A percentile compares a stretch with the other conserved stretches of the same genome.
These are phyloP conservation scores for Stegana nigrithorax DNA, from an alignment of 2,888 invertebrate genomes.

Conservation along the genomic window DNA sequence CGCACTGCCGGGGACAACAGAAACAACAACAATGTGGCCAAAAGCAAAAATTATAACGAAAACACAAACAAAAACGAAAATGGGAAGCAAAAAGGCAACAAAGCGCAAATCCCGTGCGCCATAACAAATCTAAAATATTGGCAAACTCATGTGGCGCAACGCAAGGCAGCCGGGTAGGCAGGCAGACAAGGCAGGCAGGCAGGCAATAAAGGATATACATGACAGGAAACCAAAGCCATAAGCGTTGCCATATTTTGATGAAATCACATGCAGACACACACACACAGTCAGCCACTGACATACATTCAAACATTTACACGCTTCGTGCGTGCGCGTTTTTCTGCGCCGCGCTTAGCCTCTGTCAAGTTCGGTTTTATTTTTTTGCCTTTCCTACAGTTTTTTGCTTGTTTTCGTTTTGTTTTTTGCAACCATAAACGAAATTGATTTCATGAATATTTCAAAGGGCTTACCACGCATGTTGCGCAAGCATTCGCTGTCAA, in stretches of 20 bases:
- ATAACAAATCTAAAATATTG: slow-evolving; percentile 1
- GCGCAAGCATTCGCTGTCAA: too few species aligned
- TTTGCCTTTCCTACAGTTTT: background rate
- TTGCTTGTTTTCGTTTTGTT: background rate
- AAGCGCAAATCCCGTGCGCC: background rate
- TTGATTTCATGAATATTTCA: slow-evolving; percentile 62
- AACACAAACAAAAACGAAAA: background rate
- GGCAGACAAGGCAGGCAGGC: slow-evolving; percentile 21
- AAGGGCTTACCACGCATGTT: slow-evolving; percentile 35
- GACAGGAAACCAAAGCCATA: slow-evolving; percentile 25
- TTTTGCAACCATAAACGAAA: slow-evolving; percentile 39
- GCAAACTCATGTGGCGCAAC: background rate
- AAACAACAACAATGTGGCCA: slow-evolving; percentile 1
- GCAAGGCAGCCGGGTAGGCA: slow-evolving; percentile 21
- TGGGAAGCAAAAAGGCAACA: background rate
- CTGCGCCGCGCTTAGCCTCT: too few species aligned
- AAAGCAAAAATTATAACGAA: background rate
- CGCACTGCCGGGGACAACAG: background rate
- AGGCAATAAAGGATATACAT: slow-evolving; percentile 17
- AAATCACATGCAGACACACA: slow-evolving; percentile 34
- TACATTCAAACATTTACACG: too few species aligned
- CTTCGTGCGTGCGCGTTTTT: too few species aligned
- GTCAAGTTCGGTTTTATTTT: background rate
- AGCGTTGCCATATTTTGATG: slow-evolving; percentile 41
- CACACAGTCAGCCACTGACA: slow-evolving; percentile 8